Evolutionary conservation across 1,140 invertebrate species (phyloP), one percentile per base, ranked within the genome.

Genomic region (Monochamus saltuarius): DNA sequence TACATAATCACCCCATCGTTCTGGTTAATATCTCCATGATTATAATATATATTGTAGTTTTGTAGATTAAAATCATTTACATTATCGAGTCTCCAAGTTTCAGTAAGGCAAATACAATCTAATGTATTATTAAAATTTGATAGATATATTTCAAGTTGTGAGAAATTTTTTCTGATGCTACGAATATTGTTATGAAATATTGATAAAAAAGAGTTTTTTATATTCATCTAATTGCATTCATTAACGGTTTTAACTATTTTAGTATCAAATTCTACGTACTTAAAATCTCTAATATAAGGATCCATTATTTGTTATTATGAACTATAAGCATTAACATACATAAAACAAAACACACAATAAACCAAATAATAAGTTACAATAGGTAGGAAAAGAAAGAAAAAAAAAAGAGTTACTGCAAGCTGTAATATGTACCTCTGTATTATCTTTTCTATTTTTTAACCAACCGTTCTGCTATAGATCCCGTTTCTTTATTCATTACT

Each of bases 21-120:
- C 29, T 47, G 45, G 45, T 47, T 47, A 7, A 47, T 10, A 29
- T 47, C 19, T 17, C 45, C 45, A 10, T 47, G 17, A 22, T 47
- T 47, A 47, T 47, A 47, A 19, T 19, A 8, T 47, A 19, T 6
- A 13, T 47, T 22, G n/a, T 47, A 47, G 10, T 22, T 22, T 10
- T 14, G 45, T 47, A 47, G 14, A 4, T 47, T n/a, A 14, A 47
- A 47, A 19, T 47, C 16, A 47, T 19, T 19, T 19, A 47, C 7
- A 22, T 47, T 29, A 19, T 22, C 3, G n/a, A n/a, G n/a, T n/a
- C n/a, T n/a, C n/a, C n/a, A n/a, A n/a, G n/a, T n/a, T n/a, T n/a
- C n/a, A n/a, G 8, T 47, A 19, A 17, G n/a, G 29, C 10, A 10
- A 19, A 6, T 47, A 11, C 17, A 19, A 47, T 47, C 37, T 8